A percentile compares a stretch with the other conserved stretches of the same genome.
Evolutionary conservation across 2,888 invertebrate species (phyloP).

Genomic region (Conchocele bisecta): DNA sequence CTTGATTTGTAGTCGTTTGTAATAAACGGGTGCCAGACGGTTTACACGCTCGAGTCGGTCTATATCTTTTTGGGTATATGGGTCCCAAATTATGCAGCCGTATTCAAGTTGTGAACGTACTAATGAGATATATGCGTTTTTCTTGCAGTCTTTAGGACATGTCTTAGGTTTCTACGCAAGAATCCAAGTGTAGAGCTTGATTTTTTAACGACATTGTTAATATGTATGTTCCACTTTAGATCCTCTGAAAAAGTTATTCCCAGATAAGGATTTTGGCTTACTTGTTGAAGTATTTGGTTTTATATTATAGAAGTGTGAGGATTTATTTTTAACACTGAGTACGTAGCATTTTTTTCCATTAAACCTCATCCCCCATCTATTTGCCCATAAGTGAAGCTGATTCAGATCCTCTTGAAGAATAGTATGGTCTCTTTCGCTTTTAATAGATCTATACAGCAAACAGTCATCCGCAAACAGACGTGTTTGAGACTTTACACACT

Average conservation of each 20-base stretch:
- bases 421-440: not conserved
- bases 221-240: slow-evolving; percentile 28
- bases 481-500: slow-evolving; percentile 2
- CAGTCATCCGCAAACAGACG: slow-evolving; percentile 17
- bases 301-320: slow-evolving; percentile 9
- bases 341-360: slow-evolving; percentile 23
- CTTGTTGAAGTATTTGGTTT: slow-evolving; percentile 15
- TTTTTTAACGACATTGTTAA: slow-evolving; percentile 26
- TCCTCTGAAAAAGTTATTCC: slow-evolving; percentile 19
- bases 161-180: slow-evolving; percentile 22
- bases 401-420: slow-evolving; percentile 16
- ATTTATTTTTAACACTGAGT: slow-evolving; percentile 5
- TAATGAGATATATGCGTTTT: slow-evolving; percentile 25
- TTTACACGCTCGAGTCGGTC: slow-evolving; percentile 37
- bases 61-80: slow-evolving; percentile 34
- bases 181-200: slow-evolving; percentile 27
- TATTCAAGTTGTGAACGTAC: slow-evolving; percentile 48
- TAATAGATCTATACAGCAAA: slow-evolving; percentile 1
- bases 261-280: slow-evolving; percentile 1
- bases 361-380: slow-evolving; percentile 26
- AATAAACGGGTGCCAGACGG: slow-evolving; percentile 15
- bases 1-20: no score
- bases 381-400: slow-evolving; percentile 12
- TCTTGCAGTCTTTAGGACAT: slow-evolving; percentile 27
- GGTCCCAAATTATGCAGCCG: slow-evolving; percentile 40